Evolutionary conservation across 1,140 invertebrate genomes (phyloP).

Genomic region (Vanessa atalanta): DNA sequence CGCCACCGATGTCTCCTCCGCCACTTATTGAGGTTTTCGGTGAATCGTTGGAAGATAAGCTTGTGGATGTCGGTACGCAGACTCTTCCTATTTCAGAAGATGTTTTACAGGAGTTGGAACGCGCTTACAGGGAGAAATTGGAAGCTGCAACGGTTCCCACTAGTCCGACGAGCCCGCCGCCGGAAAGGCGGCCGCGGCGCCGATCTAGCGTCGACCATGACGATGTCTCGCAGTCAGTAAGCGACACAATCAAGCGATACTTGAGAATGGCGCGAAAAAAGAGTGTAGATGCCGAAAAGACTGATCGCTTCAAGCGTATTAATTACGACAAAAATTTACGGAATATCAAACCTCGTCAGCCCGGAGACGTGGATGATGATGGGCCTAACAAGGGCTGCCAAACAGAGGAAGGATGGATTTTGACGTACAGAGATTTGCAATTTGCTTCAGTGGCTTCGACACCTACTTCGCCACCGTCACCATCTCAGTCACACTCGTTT

Average conservation of each 20-base stretch:
- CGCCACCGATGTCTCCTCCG: conserved; percentile 81
- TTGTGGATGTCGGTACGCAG: conserved; percentile 82
- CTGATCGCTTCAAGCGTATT: conserved; percentile 91
- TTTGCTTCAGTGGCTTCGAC: conserved; percentile 79
- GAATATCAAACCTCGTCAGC: conserved; percentile 90
- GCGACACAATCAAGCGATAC: conserved; percentile 91
- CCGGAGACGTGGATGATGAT: conserved; percentile 87
- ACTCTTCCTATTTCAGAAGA: conserved; percentile 82
- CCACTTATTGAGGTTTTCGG: conserved; percentile 85
- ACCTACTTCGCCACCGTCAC: conserved; percentile 74
- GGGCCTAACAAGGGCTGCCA: conserved; percentile 87
- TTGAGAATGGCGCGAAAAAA: conserved; percentile 92
- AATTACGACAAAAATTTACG: conserved; percentile 93
- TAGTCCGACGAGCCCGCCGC: conserved; percentile 61
- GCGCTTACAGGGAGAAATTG: conserved; percentile 62
- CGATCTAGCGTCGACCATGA: conserved; percentile 90
- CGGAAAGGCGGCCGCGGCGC: conserved; percentile 78
- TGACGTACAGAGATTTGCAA: conserved; percentile 70
- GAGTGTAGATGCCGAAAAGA: conserved; percentile 89
- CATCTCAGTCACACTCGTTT: conserved; percentile 84
- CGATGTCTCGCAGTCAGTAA: conserved; percentile 91
- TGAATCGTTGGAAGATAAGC: conserved; percentile 81
- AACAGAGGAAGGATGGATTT: conserved; percentile 87
- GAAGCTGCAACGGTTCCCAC: conserved; percentile 62
- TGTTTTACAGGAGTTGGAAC: conserved; percentile 78